Evolutionary conservation across 2,113 vertebrate species (phyloP).

Genomic region (Alligator mississippiensis): DNA sequence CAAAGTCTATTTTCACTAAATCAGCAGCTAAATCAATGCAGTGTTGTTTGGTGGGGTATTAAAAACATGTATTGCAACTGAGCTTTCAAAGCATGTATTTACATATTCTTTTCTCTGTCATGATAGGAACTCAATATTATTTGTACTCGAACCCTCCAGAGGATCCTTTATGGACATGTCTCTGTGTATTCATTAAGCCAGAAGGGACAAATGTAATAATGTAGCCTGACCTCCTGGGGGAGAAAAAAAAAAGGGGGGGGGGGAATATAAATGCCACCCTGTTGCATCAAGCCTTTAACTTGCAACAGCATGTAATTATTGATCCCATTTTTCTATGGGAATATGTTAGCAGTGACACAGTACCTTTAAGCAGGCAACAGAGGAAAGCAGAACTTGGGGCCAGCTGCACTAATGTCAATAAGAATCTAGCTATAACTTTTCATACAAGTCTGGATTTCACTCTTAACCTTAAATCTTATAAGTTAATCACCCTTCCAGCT

Average conservation of each 20-base stretch:
- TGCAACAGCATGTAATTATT: fast-evolving
- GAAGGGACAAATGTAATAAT: background rate
- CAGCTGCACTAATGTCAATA: background rate
- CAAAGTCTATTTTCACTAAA: slow-evolving; percentile 15
- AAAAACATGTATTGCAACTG: background rate
- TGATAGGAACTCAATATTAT: background rate
- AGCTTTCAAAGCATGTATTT: slow-evolving; percentile 13
- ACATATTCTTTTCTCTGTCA: slow-evolving; percentile 29
- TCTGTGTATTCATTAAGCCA: background rate
- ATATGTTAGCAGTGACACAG: background rate
- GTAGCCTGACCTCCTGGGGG: background rate
- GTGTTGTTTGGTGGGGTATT: background rate
- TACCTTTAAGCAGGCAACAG: background rate
- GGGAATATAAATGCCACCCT: background rate
- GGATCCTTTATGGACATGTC: background rate
- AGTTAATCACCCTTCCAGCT: slow-evolving; percentile 3
- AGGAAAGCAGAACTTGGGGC: background rate
- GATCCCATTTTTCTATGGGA: background rate
- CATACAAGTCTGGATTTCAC: background rate
- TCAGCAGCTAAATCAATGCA: background rate
- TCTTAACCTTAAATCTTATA: background rate
- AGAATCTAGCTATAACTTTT: background rate
- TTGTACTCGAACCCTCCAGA: background rate
- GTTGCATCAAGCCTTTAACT: background rate
- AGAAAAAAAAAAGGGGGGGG: too few species aligned